Evolutionary conservation across 2,113 vertebrate species (phyloP), one percentile per base, ranked within the genome.

Genomic region (Tauraco erythrolophus): DNA sequence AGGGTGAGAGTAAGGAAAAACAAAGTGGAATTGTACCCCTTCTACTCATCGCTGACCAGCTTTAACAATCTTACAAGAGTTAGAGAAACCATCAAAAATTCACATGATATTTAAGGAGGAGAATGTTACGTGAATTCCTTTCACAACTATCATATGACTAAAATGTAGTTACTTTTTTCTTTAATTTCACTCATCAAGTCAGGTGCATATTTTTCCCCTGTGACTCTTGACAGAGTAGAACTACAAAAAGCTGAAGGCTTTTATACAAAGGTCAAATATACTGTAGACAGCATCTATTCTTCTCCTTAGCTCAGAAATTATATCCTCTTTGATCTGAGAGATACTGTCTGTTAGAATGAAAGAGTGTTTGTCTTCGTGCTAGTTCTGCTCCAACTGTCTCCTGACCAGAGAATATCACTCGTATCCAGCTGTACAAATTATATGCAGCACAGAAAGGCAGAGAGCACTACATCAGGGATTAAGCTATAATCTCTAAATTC

Each of bases 181-280:
- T 95, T 89, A 83, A 95, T 95, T 97, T 88, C 81, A 64, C 16
- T 88, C 41, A 69, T 85, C 78, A 83, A 87, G 62, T 65, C 70
- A 45, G 84, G 39, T 66, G 68, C 35, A 4, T 92, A 70, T 89
- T 71, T 90, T 86, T 82, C 68, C 51, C 51, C 41, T 84, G 24
- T 70, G 74, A 92, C 66, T 81, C 37, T 24, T 93, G 93, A 75
- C 74, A 39, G 71, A 94, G 54, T 54, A 5, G 57, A 93, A 95
- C 89, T 92, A 57, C 60, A 94, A 24, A 69, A 91, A 96, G 57
- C 89, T 96, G 77, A 77, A 78, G 83, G 76, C 43, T 96, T 92
- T 92, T 91, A 77, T 15, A 64, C 66, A 97, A 92, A 96, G 89
- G 94, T 97, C 96, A 97, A 17, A 69, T 82, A 37, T 51, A 60